phyloP scores from a whole-genome alignment of 1,140 invertebrate genomes.

The Marisa cornuarietis region DNA sequence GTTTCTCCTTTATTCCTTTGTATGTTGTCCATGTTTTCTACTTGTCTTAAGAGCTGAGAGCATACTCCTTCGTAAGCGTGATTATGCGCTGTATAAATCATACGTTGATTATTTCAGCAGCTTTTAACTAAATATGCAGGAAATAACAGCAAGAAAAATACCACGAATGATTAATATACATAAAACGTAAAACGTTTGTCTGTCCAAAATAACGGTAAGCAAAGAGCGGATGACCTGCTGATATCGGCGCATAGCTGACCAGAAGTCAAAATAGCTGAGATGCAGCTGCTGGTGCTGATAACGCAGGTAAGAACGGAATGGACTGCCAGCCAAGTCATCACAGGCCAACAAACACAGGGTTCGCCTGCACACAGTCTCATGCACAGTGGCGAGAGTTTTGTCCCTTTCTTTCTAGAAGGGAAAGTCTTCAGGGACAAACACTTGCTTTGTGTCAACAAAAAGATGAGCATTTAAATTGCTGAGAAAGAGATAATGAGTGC shows the following conservation, averaged over 20 bases:
- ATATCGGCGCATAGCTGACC: conserved; percentile 12
- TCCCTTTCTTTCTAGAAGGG: background rate
- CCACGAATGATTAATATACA: too few relatives aligned
- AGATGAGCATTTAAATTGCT: background rate
- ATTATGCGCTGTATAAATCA: too few relatives aligned
- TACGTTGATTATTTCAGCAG: too few relatives aligned
- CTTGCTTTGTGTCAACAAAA: background rate
- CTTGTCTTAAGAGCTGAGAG: too few relatives aligned
- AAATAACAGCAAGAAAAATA: too few relatives aligned
- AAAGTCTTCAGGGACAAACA: background rate
- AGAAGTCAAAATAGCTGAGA: conserved; percentile 10
- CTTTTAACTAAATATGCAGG: too few relatives aligned
- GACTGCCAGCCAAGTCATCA: conserved; percentile 3
- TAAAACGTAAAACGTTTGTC: too few relatives aligned
- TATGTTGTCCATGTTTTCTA: too few relatives aligned
- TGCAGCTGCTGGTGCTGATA: background rate
- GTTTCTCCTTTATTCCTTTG: too few relatives aligned
- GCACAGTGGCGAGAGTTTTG: too few relatives aligned
- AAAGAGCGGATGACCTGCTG: background rate
- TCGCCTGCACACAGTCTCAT: conserved; percentile 10
- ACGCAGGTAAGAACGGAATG: conserved; percentile 6
- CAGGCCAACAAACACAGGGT: conserved; percentile 20
- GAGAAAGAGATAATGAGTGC: background rate
- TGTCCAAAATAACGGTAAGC: too few relatives aligned
- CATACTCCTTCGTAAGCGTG: too few relatives aligned